phyloP scores from a whole-genome alignment of 2,888 invertebrate species.

The Podabrus alpinus region DNA sequence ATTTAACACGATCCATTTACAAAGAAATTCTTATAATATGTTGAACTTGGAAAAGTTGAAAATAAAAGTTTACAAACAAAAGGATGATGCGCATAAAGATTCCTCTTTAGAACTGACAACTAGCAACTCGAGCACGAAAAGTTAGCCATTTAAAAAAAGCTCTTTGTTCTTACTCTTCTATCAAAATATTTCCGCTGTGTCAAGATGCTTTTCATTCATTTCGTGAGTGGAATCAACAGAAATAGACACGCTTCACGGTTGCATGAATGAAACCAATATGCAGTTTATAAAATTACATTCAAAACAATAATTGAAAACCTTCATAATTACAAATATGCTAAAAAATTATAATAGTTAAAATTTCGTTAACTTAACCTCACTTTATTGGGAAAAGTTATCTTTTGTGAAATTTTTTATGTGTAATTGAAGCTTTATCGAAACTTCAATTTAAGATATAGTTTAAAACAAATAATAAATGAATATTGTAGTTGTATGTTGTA shows the following conservation, averaged over 20 bases:
- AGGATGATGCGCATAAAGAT: slow-evolving; percentile 26
- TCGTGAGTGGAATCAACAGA: slow-evolving; percentile 19
- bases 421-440: background rate
- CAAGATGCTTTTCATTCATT: slow-evolving; percentile 17
- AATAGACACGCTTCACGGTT: slow-evolving; percentile 11
- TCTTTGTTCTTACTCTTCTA: slow-evolving; percentile 27
- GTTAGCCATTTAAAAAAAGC: slow-evolving; percentile 26
- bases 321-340: too few species aligned
- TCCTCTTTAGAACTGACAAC: slow-evolving; percentile 26
- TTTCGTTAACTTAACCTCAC: too few species aligned
- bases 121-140: slow-evolving; percentile 28
- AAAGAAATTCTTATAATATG: background rate
- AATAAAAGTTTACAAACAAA: slow-evolving; percentile 2
- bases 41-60: background rate
- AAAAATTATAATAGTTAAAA: background rate
- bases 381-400: background rate
- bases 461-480: background rate
- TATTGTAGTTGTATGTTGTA: background rate
- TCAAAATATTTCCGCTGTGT: slow-evolving; percentile 29
- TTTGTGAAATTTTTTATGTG: background rate
- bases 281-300: background rate
- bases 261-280: slow-evolving; percentile 4
- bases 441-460: background rate
- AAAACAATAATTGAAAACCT: too few species aligned
- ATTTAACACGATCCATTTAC: too few species aligned